A percentile compares a stretch with the other conserved stretches of the same genome.
phyloP scores from a whole-genome alignment of 2,888 invertebrate species.

The Thumatha senex region DNA sequence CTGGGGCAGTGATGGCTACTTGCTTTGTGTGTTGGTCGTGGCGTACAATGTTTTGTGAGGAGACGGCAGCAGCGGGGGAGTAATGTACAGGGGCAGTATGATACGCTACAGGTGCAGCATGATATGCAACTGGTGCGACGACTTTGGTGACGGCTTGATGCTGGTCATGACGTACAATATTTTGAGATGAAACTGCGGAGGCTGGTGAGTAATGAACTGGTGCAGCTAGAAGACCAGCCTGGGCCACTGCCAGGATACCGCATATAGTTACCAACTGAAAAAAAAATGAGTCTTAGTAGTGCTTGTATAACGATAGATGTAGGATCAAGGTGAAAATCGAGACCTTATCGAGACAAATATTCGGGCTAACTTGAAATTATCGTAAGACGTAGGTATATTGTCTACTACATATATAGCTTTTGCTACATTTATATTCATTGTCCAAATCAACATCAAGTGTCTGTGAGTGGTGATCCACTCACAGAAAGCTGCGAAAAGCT shows the following conservation, averaged over 20 bases:
- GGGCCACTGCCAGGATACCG: slow-evolving; percentile 11
- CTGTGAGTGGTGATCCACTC: too few relatives aligned
- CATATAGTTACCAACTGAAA: slow-evolving; percentile 41
- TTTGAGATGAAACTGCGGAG: slow-evolving; percentile 52
- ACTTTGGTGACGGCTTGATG: slow-evolving; percentile 33
- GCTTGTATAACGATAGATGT: not conserved
- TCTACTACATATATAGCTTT: too few relatives aligned
- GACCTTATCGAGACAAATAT: too few relatives aligned
- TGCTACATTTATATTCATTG: too few relatives aligned
- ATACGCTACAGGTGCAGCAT: slow-evolving; percentile 29
- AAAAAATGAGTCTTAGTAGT: not conserved
- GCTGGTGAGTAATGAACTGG: slow-evolving; percentile 56
- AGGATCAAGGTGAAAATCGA: slow-evolving; percentile 16
- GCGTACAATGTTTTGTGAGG: slow-evolving; percentile 65
- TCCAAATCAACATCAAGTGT: too few relatives aligned
- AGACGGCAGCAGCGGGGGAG: slow-evolving; percentile 57
- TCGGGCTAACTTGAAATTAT: too few relatives aligned
- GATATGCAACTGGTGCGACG: slow-evolving; percentile 31
- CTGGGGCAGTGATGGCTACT: slow-evolving; percentile 40
- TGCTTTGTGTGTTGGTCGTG: slow-evolving; percentile 53
- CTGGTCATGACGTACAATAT: slow-evolving; percentile 50
- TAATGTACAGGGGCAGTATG: slow-evolving; percentile 61
- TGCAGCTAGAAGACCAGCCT: slow-evolving; percentile 30
- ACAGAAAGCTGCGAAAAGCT: too few relatives aligned
- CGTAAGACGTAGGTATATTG: too few relatives aligned